A percentile compares a stretch with the other conserved stretches of the same genome.
phyloP scores from a whole-genome alignment of 2,888 invertebrate genomes.

The Fabriciana adippe region DNA sequence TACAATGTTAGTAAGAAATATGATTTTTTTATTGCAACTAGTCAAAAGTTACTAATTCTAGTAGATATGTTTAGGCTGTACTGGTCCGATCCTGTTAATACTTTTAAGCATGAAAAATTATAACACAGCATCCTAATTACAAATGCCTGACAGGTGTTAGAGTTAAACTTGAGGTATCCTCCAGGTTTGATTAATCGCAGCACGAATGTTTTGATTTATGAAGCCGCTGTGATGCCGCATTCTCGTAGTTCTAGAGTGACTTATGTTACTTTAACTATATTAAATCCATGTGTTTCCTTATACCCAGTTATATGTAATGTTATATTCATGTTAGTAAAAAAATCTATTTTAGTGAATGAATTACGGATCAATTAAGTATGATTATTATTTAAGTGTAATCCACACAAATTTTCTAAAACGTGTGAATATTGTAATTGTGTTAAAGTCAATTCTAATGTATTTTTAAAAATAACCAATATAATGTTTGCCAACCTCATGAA shows the following conservation, averaged over 20 bases:
- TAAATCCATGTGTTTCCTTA: neutral
- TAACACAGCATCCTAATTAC: slow-evolving; percentile 37
- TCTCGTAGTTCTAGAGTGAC: slow-evolving; percentile 34
- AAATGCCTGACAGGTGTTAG: slow-evolving; percentile 44
- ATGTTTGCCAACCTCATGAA: slow-evolving; percentile 14
- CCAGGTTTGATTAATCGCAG: slow-evolving; percentile 72
- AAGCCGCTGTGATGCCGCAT: slow-evolving; percentile 47
- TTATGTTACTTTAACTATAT: slow-evolving; percentile 40
- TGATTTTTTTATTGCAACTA: no score
- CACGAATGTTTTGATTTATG: slow-evolving; percentile 77
- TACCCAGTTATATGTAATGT: neutral
- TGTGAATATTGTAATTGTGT: no score
- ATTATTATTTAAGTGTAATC: no score
- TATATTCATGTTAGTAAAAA: neutral
- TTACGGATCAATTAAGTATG: no score
- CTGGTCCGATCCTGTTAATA: neutral
- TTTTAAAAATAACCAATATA: neutral
- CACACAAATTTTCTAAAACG: no score
- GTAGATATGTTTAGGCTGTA: neutral
- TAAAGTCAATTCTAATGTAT: no score
- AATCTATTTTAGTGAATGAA: no score
- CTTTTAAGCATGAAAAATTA: slow-evolving; percentile 22
- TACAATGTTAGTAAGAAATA: neutral
- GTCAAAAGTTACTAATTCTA: no score
- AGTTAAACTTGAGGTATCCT: slow-evolving; percentile 43